Evolutionary conservation across 2,888 invertebrate genomes (phyloP), one percentile per base, ranked within the genome.

Genomic region (Cheilosia urbana): DNA sequence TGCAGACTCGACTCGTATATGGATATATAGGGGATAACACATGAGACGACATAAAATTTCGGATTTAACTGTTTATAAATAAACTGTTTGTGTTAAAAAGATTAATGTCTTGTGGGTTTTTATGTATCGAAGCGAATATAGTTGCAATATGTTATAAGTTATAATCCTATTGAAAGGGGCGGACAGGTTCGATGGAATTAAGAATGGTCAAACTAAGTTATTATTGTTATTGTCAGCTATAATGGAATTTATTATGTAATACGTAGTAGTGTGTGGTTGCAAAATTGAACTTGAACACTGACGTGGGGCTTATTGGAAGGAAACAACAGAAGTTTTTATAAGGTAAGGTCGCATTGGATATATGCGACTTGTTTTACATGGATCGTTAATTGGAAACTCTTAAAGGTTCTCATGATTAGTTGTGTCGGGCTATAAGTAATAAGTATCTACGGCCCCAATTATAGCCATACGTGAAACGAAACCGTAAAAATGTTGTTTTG

Each of bases 21-120:
- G 11, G 40, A 51, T 51, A 6, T 13, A 13, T 13, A 4, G 4
- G n/a, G 30, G 4, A 37, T 47, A 37, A 49, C 58, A 60, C 78
- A 73, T 68, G 72, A 49, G 60, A 51, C 65, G 65, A 84, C 80
- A 80, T 71, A 80, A 66, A 58, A 75, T 79, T 80, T 80, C 30
- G 75, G 75, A 80, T 84, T 84, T 80, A 80, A 75, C 69, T 79
- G 79, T 73, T 73, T 79, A 73, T 73, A 79, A 80, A 80, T 80
- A 84, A 84, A 80, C 58, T 71, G 80, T 53, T 84, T 84, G 80
- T 71, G 84, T 84, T 84, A 84, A 80, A 80, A 75, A 84, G 80
- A 84, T 80, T 80, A 84, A 75, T 84, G 84, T 79, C 73, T 11
- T 72, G 60, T 78, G 79, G 83, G 60, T 55, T 62, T 75, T 60